Evolutionary conservation across 64 coral and sea anemone species (phyloP), one percentile per base, ranked within the genome.

Genomic region (Platygyra sinensis): DNA sequence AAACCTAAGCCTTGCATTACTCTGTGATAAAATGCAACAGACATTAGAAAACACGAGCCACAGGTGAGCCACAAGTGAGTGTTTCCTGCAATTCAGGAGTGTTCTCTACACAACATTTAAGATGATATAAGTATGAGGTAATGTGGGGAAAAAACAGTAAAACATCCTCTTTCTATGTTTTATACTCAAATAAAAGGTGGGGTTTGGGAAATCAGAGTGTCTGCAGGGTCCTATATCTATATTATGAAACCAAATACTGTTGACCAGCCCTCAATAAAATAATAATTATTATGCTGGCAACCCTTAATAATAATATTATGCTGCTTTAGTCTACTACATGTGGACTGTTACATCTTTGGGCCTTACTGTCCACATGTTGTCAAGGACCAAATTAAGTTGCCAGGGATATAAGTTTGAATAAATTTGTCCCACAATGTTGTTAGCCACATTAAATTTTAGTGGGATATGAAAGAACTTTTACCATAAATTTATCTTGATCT

Each of bases 401-500:
- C 33, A 75, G 73, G 73, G 73, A 75, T 36, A 75, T 12, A 75
- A 38, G 73, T 75, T 75, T 75, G 38, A 39, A 39, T 39, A 39
- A 39, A 39, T 39, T 39, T 39, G 38, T 3, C 38, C 38, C 38
- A 39, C 38, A 33, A 33, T 49, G 39, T 76, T 76, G 29, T 76
- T 76, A 76, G 73, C 33, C 73, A 76, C 30, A 76, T 46, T n/a
- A n/a, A n/a, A n/a, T n/a, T n/a, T 76, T 76, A 76, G 73, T 76
- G 73, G 31, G 32, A 76, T 76, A 76, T 76, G 73, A 76, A 76
- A 72, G 14, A 72, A 72, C 24, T 72, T 75, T 75, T 38, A 75
- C 73, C 32, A 75, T 75, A 33, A 11, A 75, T 75, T 36, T 75
- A 38, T 46, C 42, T 46, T 38, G 0, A 75, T 75, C 73, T 46